Percentiles rank a stretch among this genome's conserved stretches.
These are phyloP conservation scores for Propsilocerus akamusi DNA, from an alignment of 1,140 invertebrate species.

Conservation along the genomic window DNA sequence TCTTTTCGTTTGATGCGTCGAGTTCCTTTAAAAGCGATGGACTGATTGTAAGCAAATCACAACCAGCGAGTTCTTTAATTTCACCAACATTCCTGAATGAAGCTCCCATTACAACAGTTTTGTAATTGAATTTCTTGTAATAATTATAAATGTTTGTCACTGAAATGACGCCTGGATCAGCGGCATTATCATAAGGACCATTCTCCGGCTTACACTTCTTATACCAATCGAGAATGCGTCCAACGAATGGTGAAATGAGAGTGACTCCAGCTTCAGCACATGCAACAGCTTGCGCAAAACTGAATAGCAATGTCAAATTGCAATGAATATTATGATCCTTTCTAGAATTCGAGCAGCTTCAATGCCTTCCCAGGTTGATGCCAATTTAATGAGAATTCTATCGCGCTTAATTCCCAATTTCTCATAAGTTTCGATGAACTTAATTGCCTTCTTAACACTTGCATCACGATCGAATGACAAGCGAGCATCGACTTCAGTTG, in stretches of 20 bases:
- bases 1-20: conserved; percentile 39
- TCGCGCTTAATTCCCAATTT: conserved; percentile 80
- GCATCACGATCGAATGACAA: conserved; percentile 88
- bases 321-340: conserved; percentile 88
- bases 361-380: conserved; percentile 98
- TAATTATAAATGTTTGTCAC: conserved; percentile 97
- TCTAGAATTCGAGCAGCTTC: conserved; percentile 84
- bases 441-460: conserved; percentile 75
- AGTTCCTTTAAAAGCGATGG: conserved; percentile 73
- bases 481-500: conserved; percentile 95
- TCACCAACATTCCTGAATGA: conserved; percentile 94
- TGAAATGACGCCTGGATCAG: conserved; percentile 84
- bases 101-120: conserved; percentile 98
- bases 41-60: conserved; percentile 94
- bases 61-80: conserved; percentile 88
- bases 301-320: conserved; percentile 93
- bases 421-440: conserved; percentile 79
- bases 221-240: conserved; percentile 91
- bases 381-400: conserved; percentile 89
- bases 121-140: conserved; percentile 95
- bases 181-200: neutral
- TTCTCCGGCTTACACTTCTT: conserved; percentile 67
- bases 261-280: conserved; percentile 96
- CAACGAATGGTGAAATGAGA: conserved; percentile 87
- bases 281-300: conserved; percentile 88